These are phyloP conservation scores for Karalla daura DNA, from an alignment of 2,797 vertebrate species.

Conservation along the genomic window DNA sequence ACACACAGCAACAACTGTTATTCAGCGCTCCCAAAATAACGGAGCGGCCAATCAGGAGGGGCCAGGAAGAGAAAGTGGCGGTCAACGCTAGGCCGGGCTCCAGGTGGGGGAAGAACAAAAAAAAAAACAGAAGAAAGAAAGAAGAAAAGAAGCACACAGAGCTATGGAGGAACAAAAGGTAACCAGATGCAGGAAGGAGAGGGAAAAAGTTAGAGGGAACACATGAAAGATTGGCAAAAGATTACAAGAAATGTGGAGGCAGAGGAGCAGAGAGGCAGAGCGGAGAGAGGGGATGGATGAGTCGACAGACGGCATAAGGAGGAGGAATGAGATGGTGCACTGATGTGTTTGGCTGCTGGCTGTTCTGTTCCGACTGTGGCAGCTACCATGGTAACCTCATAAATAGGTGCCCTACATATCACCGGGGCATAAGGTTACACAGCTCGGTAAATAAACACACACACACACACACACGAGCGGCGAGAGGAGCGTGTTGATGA, in stretches of 20 bases:
- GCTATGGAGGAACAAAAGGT: conserved; percentile 6
- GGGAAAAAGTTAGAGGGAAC: background rate
- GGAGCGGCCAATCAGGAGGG: conserved; percentile 68
- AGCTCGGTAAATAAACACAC: conserved; percentile 78
- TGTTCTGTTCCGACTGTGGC: conserved; percentile 68
- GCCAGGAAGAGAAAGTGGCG: conserved; percentile 25
- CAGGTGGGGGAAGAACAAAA: conserved; percentile 55
- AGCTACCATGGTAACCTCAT: conserved; percentile 84
- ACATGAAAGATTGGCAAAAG: background rate
- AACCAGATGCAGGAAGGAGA: background rate
- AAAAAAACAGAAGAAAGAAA: no score
- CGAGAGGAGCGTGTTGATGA: conserved; percentile 20
- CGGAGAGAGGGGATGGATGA: conserved; percentile 12
- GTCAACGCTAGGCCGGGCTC: conserved; percentile 45
- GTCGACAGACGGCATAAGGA: conserved; percentile 39
- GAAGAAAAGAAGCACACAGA: no score
- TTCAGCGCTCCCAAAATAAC: conserved; percentile 81
- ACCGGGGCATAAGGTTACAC: conserved; percentile 80
- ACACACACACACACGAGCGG: conserved; percentile 46
- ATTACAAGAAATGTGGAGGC: conserved; percentile 1
- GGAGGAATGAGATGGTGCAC: conserved; percentile 53
- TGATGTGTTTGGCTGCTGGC: conserved; percentile 69
- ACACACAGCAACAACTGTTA: conserved; percentile 81
- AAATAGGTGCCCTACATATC: conserved; percentile 83
- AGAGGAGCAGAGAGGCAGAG: conserved; percentile 23